Evolutionary conservation across 2,888 invertebrate genomes (phyloP), one percentile per base, ranked within the genome.

Genomic region (Drepana falcataria): DNA sequence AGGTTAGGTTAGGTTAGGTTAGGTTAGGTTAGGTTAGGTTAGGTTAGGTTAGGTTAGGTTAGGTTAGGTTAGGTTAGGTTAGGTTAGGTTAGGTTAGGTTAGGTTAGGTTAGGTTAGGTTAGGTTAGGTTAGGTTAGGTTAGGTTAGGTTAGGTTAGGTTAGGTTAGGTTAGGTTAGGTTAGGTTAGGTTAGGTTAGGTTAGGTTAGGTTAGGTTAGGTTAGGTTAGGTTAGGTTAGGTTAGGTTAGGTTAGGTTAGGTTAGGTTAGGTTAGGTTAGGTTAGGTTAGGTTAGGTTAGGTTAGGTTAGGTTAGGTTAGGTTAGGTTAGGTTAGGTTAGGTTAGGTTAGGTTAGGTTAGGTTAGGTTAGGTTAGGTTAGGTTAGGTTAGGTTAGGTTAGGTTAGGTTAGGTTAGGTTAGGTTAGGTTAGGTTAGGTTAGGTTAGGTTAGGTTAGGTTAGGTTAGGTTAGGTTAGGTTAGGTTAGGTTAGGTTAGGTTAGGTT

Each of bases 81-180:
- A 63, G 63, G 63, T 60, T 63, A 65, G 63, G 61, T 64, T 60
- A 59, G 61, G 61, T 58, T 60, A 58, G 58, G 60, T 63, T 64
- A 64, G 64, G 63, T 63, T 63, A 63, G 63, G 63, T 63, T 63
- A 63, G 63, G 63, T 63, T 63, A 61, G 63, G 63, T 63, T 63
- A 63, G 63, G 63, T 61, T 63, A 61, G 60, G 63, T 61, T 63
- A 61, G 61, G 60, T 61, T 63, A 59, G 61, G 63, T 63, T 61
- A 63, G 63, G 63, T 63, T 63, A 59, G 56, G 56, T 59, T 59
- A 57, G 56, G 54, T 55, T 59, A 54, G 55, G 59, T 57, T 59
- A 55, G 57, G 59, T 59, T 60, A 55, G 59, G 57, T 59, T 59
- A 59, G 59, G 59, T 59, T 59, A 56, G 59, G 57, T 60, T 60